Base-by-base conservation (phyloP, 2,113 vertebrate genomes). In the Baryphthengus martii region DNA sequence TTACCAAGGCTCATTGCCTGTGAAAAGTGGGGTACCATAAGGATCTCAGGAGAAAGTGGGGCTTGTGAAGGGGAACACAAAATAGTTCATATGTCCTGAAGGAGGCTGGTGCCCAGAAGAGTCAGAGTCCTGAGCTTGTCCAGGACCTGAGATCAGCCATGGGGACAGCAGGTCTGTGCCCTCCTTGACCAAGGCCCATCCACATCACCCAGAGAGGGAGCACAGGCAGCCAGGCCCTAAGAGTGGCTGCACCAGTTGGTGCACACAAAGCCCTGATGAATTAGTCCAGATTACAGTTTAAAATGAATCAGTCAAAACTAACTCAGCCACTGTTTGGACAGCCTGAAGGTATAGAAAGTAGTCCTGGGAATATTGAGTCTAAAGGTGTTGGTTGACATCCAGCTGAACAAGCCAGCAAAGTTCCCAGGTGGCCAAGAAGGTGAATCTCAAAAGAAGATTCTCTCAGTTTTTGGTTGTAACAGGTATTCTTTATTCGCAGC, bases 161-260 rank as follows among this genome's bases (percentile, higher is more conserved):
- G 4, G 17, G 21, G 17, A 6, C 16, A 39, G 18, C 40, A 68
- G 33, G 4, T 5, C 35, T 1, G 0, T 50, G 42, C 6, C 10
- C 10, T 45, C 19, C 29, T 14, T 2, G 3, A 10, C 21, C 59
- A 50, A 6, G 37, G 23, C 17, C 42, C 14, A n/a, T 29, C 23
- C 17, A 44, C 31, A 61, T 2, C 37, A 68, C 10, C 11, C 66
- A 25, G 16, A 3, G 0, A 62, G 25, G 37, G 13, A 82, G 25
- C 20, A 66, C 40, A 75, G 25, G 53, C 9, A 73, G 25, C 13
- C 58, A 44, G 39, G 49, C 4, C 40, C 15, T 0, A 2, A 52
- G n/a, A 55, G 18, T 42, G 47, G 9, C 35, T 62, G 21, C 3
- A 1, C 3, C 17, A 12, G 9, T 11, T 65, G 11, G 24, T 61